These are phyloP conservation scores for Wiebesia pumilae DNA, from an alignment of 1,140 invertebrate genomes.

Conservation along the genomic window DNA sequence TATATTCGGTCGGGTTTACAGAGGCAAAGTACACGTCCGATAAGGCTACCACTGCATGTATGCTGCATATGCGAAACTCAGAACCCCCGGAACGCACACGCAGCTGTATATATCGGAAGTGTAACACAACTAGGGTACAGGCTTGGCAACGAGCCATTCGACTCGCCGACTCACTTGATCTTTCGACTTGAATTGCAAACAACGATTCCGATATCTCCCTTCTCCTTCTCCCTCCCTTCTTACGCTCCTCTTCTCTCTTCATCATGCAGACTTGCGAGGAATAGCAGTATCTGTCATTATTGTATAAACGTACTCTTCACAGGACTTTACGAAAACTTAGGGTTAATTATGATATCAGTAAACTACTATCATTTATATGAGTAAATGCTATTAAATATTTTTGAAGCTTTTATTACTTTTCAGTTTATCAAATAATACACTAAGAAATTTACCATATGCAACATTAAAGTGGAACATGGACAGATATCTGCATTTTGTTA, in stretches of 20 bases:
- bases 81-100: slow-evolving; percentile 34
- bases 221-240: neutral
- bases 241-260: neutral
- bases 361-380: no score
- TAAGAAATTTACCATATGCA: no score
- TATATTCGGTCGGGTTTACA: slow-evolving; percentile 5
- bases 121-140: neutral
- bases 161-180: slow-evolving; percentile 61
- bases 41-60: slow-evolving; percentile 69
- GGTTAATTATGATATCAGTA: neutral
- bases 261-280: neutral
- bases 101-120: slow-evolving; percentile 49
- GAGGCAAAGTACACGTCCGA: slow-evolving; percentile 29
- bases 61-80: slow-evolving; percentile 29
- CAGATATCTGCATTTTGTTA: no score
- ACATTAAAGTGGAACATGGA: no score
- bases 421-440: no score
- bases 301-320: neutral
- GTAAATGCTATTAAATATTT: no score
- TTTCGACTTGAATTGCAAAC: slow-evolving; percentile 50
- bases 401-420: neutral
- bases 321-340: neutral
- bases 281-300: neutral
- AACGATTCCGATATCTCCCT: slow-evolving; percentile 28
- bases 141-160: slow-evolving; percentile 63